Percentiles rank a stretch among this genome's conserved stretches.
Conservation (phyloP, 2,113 vertebrate genomes). For the Crotalus viridis region DNA sequence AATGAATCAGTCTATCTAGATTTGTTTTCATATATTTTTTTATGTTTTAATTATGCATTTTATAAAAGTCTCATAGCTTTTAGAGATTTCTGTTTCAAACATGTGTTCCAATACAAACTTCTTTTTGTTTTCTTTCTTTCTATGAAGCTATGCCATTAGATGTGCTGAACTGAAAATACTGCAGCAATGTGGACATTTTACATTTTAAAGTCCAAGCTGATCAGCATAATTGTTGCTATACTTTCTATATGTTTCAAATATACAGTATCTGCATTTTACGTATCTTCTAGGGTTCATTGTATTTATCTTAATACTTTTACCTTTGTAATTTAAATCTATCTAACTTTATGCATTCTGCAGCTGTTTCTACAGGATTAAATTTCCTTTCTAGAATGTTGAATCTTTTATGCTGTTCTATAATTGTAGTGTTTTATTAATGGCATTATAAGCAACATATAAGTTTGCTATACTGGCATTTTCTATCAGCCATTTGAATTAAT, state of each 20-base stretch:
- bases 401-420: background rate
- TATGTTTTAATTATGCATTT: background rate
- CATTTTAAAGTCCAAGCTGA: constrained; percentile 7
- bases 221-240: constrained; percentile 5
- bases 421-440: constrained; percentile 17
- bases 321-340: constrained; percentile 27
- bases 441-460: background rate
- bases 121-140: background rate
- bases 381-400: background rate
- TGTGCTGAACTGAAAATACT: background rate
- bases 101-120: background rate
- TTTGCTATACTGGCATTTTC: background rate
- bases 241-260: constrained; percentile 1
- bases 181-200: background rate
- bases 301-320: background rate
- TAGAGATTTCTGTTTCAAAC: background rate
- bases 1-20: background rate
- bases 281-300: constrained; percentile 3
- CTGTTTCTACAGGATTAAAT: background rate
- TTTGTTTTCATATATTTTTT: accelerated
- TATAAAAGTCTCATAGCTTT: background rate
- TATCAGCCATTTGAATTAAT: constrained; percentile 4
- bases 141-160: background rate
- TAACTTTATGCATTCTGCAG: background rate
- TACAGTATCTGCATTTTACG: background rate